Conservation (phyloP, 2,797 vertebrate species). For the Spinibarbus caldwelli region DNA sequence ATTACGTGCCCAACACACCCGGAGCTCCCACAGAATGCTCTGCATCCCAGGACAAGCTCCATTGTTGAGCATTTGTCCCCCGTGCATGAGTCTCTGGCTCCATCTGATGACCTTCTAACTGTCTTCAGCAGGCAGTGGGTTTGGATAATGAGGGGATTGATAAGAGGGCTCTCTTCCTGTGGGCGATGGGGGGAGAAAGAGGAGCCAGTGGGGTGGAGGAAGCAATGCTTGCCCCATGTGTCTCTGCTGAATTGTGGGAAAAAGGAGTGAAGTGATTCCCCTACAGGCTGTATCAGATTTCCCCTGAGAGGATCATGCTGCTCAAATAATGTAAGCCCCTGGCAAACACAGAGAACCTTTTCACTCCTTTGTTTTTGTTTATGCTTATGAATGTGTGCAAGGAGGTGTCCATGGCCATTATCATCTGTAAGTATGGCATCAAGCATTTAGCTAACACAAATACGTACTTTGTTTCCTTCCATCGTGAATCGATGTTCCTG, state of each 20-base stretch:
- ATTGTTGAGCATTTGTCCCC: conserved; percentile 36
- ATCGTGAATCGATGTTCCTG: not conserved
- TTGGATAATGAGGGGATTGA: conserved; percentile 79
- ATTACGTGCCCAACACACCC: conserved; percentile 60
- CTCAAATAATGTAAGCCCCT: conserved; percentile 68
- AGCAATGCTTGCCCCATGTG: conserved; percentile 59
- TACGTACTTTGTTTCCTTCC: conserved; percentile 16
- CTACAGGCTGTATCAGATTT: conserved; percentile 71
- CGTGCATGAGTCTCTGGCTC: conserved; percentile 51
- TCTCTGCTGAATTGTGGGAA: conserved; percentile 73
- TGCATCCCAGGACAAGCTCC: conserved; percentile 44
- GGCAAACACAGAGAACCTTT: conserved; percentile 32
- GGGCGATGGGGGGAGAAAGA: conserved; percentile 51
- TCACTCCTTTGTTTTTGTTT: conserved; percentile 61
- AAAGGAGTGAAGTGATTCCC: conserved; percentile 71
- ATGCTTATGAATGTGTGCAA: conserved; percentile 70
- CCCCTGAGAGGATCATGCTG: conserved; percentile 65
- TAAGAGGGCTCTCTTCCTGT: conserved; percentile 66
- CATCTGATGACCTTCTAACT: conserved; percentile 80
- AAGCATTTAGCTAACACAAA: conserved; percentile 16
- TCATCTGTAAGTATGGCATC: conserved; percentile 6
- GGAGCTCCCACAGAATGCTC: conserved; percentile 53
- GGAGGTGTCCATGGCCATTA: conserved; percentile 30
- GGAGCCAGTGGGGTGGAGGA: conserved; percentile 48
- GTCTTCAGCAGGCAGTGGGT: conserved; percentile 69